Evolutionary conservation across 2,797 vertebrate genomes (phyloP).

Genomic region (Cynopterus sphinx): DNA sequence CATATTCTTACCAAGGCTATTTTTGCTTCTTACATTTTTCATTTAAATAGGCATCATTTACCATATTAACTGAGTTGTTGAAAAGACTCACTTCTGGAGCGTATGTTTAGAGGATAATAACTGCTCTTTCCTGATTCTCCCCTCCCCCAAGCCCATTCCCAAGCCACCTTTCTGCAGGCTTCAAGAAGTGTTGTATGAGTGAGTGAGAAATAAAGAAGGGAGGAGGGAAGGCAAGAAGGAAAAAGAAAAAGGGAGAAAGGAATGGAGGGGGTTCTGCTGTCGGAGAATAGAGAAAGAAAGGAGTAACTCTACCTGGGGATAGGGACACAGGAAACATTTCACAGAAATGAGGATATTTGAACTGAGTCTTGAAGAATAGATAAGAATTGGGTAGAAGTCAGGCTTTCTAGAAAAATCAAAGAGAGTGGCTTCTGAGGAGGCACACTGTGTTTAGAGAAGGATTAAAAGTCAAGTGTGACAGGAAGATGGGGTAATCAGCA

Average conservation of each 20-base stretch:
- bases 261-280: too few species aligned
- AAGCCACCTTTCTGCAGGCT: neutral
- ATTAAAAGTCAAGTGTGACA: neutral
- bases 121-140: neutral
- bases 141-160: too few species aligned
- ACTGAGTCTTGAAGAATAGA: neutral
- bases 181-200: neutral
- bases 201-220: neutral
- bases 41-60: neutral
- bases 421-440: neutral
- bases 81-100: neutral
- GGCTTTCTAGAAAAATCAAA: neutral
- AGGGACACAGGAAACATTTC: neutral
- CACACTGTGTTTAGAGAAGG: neutral
- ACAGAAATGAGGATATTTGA: neutral
- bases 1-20: neutral
- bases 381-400: neutral
- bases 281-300: neutral
- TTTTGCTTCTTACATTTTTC: neutral
- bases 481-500: neutral
- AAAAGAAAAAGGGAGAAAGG: neutral
- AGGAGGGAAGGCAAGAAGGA: neutral
- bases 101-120: neutral
- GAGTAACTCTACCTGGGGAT: neutral
- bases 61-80: neutral